Percentiles rank a stretch among this genome's conserved stretches.
These are phyloP conservation scores for Muricea muricata DNA, from an alignment of 92 coral and sea anemone genomes.

Conservation along the genomic window DNA sequence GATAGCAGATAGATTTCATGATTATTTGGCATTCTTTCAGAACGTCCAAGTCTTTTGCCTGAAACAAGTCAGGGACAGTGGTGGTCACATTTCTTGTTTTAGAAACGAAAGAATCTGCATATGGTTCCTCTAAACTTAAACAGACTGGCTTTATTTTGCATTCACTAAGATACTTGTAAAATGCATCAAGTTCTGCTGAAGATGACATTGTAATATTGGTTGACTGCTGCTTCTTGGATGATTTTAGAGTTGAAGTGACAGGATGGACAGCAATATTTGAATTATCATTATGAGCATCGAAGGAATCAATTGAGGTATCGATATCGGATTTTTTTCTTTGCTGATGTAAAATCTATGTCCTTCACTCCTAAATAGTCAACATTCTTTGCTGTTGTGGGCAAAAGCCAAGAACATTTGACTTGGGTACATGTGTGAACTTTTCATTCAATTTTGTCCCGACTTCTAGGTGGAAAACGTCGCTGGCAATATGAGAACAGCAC, in stretches of 20 bases:
- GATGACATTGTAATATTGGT: constrained; percentile 24
- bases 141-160: constrained; percentile 24
- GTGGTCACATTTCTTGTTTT: too few species aligned
- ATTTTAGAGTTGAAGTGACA: background rate
- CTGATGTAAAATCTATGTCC: constrained; percentile 68
- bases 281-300: constrained; percentile 18
- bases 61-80: too few species aligned
- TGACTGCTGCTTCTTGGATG: constrained; percentile 30
- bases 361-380: constrained; percentile 56
- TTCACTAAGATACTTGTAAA: constrained; percentile 31
- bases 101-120: too few species aligned
- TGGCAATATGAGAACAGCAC: constrained; percentile 52
- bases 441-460: constrained; percentile 45
- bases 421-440: constrained; percentile 65
- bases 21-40: too few species aligned
- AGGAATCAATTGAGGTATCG: constrained; percentile 33
- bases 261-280: background rate
- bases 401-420: constrained; percentile 65
- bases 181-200: constrained; percentile 34
- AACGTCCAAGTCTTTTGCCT: too few species aligned
- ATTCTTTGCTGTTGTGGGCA: constrained; percentile 57
- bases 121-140: too few species aligned
- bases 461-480: constrained; percentile 26
- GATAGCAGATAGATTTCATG: background rate
- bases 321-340: constrained; percentile 62